Evolutionary conservation across 2,113 vertebrate species (phyloP).

Genomic region (Ifrita kowaldi): DNA sequence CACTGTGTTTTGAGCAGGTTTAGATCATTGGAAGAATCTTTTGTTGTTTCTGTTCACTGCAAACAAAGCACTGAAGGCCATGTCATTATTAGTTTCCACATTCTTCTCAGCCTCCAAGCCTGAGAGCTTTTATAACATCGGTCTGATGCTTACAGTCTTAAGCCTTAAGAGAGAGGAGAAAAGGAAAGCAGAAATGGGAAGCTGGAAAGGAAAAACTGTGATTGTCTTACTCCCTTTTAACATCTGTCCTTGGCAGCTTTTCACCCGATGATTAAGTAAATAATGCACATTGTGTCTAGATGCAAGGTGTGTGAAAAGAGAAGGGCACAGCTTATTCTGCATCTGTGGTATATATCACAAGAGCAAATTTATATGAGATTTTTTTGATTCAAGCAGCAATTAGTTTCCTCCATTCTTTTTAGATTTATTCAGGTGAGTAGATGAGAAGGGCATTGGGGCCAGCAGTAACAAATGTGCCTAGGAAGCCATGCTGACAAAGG

Average conservation of each 20-base stretch:
- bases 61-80: conserved; percentile 59
- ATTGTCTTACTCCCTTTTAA: conserved; percentile 10
- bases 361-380: conserved; percentile 30
- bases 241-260: conserved; percentile 22
- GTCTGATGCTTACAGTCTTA: neutral
- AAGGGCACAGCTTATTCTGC: neutral
- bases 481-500: neutral
- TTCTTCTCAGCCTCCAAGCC: conserved; percentile 36
- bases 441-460: neutral
- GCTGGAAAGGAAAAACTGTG: neutral
- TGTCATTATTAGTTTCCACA: conserved; percentile 50
- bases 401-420: conserved; percentile 13
- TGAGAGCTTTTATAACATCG: conserved; percentile 25
- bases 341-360: neutral
- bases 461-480: neutral
- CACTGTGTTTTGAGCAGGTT: neutral
- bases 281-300: neutral
- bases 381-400: conserved; percentile 34
- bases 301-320: neutral
- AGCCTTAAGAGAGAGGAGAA: conserved; percentile 13
- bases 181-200: conserved; percentile 31
- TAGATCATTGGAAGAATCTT: conserved; percentile 50
- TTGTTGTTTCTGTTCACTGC: conserved; percentile 37
- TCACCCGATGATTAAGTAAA: conserved; percentile 2
- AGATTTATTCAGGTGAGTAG: conserved; percentile 36